Base-by-base conservation (phyloP, 2,113 vertebrate genomes). In the Xiphorhynchus elegans region DNA sequence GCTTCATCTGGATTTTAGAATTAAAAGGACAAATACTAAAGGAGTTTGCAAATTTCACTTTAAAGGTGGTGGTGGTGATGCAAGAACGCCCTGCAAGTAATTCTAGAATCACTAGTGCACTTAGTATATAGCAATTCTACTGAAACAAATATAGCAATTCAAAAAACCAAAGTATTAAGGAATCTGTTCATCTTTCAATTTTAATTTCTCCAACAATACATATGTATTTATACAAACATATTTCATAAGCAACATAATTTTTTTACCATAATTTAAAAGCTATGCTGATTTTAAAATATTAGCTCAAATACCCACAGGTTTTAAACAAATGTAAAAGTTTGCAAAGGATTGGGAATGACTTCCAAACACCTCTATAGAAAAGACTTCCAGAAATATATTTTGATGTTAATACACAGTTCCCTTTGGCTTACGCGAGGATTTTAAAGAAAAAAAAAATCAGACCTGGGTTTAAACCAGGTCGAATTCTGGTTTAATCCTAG, bases 1-100 rank as follows among this genome's bases (percentile, higher is more conserved):
- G 73, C 64, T 96, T 96, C 96, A 96, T 91, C 75, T 95, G 69
- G 90, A 97, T 96, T 95, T 96, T 90, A 95, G 88, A 97, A 98
- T 93, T 95, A 91, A 95, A 97, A 90, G 85, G 59, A 93, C 87
- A 87, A 92, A 84, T 70, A 96, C 42, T 91, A 84, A 67, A 67
- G 60, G 52, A 93, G 74, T 33, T 18, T 92, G 50, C 69, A 94
- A 94, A 96, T 91, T 87, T 96, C 64, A 55, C 63, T 87, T 90
- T 74, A 84, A 90, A 96, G 87, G 64, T 46, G 64, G 52, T 82
- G 63, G 50, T 25, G 62, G 59, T 25, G 62, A 56, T 25, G 44
- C 17, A 44, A 81, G 26, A 75, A 67, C 50, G 78, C 35, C n/a
- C 47, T 74, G 52, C 40, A 83, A 35, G 73, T 40, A 95, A 66